Evolutionary conservation across 2,888 invertebrate genomes (phyloP), one percentile per base, ranked within the genome.

Genomic region (Deilephila porcellus): DNA sequence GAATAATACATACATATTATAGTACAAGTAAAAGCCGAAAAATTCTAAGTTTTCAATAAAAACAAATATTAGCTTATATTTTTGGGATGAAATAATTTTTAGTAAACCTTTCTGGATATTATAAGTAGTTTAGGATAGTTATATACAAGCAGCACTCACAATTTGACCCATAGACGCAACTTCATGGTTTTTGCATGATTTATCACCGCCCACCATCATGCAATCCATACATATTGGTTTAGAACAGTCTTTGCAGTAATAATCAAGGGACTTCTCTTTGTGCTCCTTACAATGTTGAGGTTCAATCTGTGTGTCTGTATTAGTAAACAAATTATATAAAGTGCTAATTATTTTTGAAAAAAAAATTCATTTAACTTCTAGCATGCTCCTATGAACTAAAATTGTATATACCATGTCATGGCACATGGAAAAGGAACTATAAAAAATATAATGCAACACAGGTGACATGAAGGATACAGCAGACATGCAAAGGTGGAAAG

Each of bases 211-310:
- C 37, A 93, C 88, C 85, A 94, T 88, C 80, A 93, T 82, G 77
- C 95, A 95, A 74, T 93, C 91, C 88, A 94, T 90, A 77, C 95
- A 95, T 70, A 92, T 84, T 7, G 90, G 75, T 75, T 91, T 93
- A 3, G 76, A 77, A 76, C 95, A 95, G 75, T 90, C 88, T 62
- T 89, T 87, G 82, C 95, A 95, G 78, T 90, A 94, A 77, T 93
- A 93, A 52, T 92, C 91, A 67, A 93, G 78, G 3, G 82, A 70
- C 74, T 93, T 95, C 5, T 86, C 87, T 70, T 82, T 87, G 75
- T 95, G 94, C 0, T 76, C 70, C 74, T 86, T 86, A 80, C 95
- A 95, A 64, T 76, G 80, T 53, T 84, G 84, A 8, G 82, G 79
- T 32, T 80, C 76, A 53, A 81, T 71, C 11, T 74, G 56, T 29